Percentiles rank a stretch among this genome's conserved stretches.
Conservation (phyloP, 2,797 vertebrate species). For the Sternotherus odoratus region DNA sequence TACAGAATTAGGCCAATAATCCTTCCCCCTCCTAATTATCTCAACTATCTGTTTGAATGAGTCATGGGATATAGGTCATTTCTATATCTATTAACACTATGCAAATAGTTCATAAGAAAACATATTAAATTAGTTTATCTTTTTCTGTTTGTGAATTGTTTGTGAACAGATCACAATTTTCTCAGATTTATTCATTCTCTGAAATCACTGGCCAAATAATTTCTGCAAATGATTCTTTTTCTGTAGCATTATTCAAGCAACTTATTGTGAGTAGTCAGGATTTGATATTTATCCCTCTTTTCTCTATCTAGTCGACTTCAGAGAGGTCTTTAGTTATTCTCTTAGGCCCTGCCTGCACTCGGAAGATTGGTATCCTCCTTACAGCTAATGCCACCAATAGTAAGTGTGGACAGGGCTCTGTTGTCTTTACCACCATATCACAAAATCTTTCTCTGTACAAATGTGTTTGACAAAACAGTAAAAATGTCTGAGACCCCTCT, state of each 20-base stretch:
- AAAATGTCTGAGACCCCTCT: neutral
- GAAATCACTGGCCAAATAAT: conserved; percentile 15
- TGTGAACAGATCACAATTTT: neutral
- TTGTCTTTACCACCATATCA: neutral
- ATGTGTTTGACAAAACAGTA: neutral
- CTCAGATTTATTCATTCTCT: neutral
- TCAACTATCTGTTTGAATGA: conserved; percentile 41
- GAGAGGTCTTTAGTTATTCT: neutral
- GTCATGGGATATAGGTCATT: conserved; percentile 15
- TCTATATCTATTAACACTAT: conserved; percentile 22
- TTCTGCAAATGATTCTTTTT: neutral
- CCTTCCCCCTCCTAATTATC: conserved; percentile 20
- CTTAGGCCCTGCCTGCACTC: neutral
- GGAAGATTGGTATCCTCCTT: neutral
- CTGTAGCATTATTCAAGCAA: neutral
- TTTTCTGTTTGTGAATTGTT: conserved; percentile 20
- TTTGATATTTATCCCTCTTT: neutral
- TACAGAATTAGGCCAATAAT: conserved; percentile 20
- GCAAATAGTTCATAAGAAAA: neutral
- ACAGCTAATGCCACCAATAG: neutral
- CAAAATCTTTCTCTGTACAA: neutral
- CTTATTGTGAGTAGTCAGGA: neutral
- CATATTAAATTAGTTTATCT: neutral
- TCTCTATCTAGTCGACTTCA: neutral
- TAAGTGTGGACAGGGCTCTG: neutral